A percentile compares a stretch with the other conserved stretches of the same genome.
phyloP scores from a whole-genome alignment of 2,888 invertebrate species.

The Acanthosepion esculentum region DNA sequence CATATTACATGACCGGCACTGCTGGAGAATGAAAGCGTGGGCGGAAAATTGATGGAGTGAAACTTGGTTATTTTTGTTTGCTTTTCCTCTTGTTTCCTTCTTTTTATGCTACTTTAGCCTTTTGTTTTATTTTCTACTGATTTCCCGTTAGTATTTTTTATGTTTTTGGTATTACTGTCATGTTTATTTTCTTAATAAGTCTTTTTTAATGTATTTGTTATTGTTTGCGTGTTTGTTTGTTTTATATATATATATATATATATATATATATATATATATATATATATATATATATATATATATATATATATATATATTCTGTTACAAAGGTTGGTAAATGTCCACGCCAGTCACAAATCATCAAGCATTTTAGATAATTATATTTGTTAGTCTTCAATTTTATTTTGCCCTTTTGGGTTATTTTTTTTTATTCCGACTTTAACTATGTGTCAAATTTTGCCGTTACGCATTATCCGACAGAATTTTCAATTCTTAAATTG shows the following conservation, averaged over 20 bases:
- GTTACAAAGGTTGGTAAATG: neutral
- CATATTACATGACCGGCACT: neutral
- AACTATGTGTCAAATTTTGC: neutral
- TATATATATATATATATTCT: neutral
- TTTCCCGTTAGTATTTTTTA: too few species aligned
- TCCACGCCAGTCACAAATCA: neutral
- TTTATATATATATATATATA: neutral
- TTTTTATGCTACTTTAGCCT: neutral
- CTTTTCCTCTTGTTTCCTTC: neutral
- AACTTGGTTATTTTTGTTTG: neutral
- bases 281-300: too few species aligned
- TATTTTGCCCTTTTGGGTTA: neutral
- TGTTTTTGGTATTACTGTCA: too few species aligned
- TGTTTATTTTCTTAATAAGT: neutral
- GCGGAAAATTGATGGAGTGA: neutral
- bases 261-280: too few species aligned
- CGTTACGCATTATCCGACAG: neutral
- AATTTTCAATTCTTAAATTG: neutral
- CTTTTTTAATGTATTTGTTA: neutral
- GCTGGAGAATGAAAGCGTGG: neutral
- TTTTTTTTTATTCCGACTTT: neutral
- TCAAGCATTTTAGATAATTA: constrained; percentile 33
- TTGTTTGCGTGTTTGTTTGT: neutral
- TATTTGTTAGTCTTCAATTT: neutral
- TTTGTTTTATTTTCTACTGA: too few species aligned